Evolutionary conservation across 2,113 vertebrate species (phyloP).

Genomic region (Scolopax mira): DNA sequence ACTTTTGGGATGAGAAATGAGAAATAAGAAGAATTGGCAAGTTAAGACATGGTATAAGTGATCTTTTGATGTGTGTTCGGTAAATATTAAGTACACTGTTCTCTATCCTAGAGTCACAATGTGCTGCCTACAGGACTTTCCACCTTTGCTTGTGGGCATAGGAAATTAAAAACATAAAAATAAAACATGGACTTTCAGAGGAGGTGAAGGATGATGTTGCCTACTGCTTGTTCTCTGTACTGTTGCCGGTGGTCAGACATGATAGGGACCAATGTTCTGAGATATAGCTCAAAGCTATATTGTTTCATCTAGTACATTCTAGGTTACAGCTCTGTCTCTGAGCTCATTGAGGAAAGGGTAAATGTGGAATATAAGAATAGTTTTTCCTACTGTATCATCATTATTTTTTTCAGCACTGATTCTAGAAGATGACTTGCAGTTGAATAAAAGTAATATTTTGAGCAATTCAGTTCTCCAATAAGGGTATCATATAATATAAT

Average conservation of each 20-base stretch:
- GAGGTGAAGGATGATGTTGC: background rate
- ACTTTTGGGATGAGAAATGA: background rate
- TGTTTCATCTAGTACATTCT: background rate
- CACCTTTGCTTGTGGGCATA: background rate
- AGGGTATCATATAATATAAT: background rate
- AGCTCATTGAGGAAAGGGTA: background rate
- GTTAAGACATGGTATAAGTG: background rate
- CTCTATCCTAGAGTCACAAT: background rate
- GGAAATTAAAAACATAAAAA: slow-evolving; percentile 22
- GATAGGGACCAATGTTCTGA: background rate
- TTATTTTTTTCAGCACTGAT: background rate
- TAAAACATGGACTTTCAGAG: background rate
- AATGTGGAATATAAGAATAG: background rate
- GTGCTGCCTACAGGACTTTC: background rate
- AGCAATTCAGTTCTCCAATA: background rate
- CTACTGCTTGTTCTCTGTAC: background rate
- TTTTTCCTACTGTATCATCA: background rate
- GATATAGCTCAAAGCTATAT: background rate
- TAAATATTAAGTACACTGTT: background rate
- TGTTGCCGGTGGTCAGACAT: background rate
- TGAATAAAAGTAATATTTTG: background rate
- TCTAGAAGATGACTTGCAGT: background rate
- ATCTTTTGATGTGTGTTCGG: background rate
- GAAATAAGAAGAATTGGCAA: background rate
- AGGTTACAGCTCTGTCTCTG: background rate